These are phyloP conservation scores for Carpatolechia fugitivella DNA, from an alignment of 2,888 invertebrate species.

Conservation along the genomic window DNA sequence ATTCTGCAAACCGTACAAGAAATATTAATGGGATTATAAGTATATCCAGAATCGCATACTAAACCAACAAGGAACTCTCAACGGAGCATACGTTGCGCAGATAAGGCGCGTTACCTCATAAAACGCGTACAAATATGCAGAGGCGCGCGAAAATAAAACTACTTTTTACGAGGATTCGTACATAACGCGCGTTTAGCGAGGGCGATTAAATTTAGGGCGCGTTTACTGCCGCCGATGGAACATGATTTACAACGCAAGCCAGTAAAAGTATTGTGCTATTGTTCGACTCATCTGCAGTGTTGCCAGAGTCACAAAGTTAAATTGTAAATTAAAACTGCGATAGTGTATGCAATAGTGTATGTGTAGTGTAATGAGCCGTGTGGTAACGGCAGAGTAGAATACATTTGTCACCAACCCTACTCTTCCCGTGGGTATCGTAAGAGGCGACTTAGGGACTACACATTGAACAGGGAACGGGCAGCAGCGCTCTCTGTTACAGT, in stretches of 20 bases:
- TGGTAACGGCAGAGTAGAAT: too few relatives aligned
- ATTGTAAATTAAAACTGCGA: too few relatives aligned
- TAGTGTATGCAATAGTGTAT: too few relatives aligned
- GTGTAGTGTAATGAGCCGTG: too few relatives aligned
- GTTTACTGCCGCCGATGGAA: constrained; percentile 38
- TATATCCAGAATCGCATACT: not conserved
- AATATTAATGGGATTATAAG: too few relatives aligned
- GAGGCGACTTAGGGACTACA: too few relatives aligned
- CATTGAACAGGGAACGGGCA: too few relatives aligned
- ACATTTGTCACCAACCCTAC: too few relatives aligned
- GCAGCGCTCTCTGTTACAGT: too few relatives aligned
- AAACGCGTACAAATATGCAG: constrained; percentile 21
- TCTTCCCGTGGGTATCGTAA: too few relatives aligned
- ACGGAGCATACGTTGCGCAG: constrained; percentile 4
- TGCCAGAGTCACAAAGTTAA: not conserved
- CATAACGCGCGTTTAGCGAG: constrained; percentile 39
- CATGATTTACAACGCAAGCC: constrained; percentile 47
- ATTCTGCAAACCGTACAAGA: too few relatives aligned
- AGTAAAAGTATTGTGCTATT: constrained; percentile 8
- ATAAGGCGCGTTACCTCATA: constrained; percentile 20
- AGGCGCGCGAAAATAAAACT: constrained; percentile 34
- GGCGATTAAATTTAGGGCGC: constrained; percentile 49
- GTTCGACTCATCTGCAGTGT: not conserved
- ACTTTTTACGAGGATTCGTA: constrained; percentile 38
- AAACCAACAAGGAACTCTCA: not conserved